Evolutionary conservation across 2,113 vertebrate species (phyloP).

Genomic region (Anhinga anhinga): DNA sequence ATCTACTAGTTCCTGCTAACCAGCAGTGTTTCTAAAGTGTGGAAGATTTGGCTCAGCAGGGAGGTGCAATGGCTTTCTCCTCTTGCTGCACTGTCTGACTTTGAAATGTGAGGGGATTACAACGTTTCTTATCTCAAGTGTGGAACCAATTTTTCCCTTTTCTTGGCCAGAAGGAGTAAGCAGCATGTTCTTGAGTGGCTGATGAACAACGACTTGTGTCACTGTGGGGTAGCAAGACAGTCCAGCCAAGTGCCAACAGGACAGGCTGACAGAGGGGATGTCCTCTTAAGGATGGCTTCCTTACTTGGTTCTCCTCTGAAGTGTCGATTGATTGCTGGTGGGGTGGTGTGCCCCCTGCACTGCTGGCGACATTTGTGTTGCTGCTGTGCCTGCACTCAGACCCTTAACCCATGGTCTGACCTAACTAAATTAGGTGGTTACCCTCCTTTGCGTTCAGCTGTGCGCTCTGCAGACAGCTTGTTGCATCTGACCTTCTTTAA

Average conservation of each 20-base stretch:
- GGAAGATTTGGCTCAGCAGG: neutral
- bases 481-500: too few relatives aligned
- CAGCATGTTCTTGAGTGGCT: fast-evolving
- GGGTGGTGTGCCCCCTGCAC: fast-evolving
- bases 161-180: neutral
- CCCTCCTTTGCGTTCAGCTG: neutral
- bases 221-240: neutral
- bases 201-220: too few relatives aligned
- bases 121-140: neutral
- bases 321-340: neutral
- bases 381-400: neutral
- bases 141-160: neutral
- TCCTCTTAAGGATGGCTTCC: neutral
- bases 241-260: neutral
- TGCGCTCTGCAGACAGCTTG: neutral
- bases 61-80: neutral
- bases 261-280: neutral
- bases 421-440: neutral
- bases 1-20: neutral
- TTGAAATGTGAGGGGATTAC: neutral
- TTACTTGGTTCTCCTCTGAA: neutral
- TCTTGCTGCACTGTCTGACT: neutral
- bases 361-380: fast-evolving
- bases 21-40: neutral
- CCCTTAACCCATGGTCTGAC: neutral